Evolutionary conservation across 2,113 vertebrate genomes (phyloP), one percentile per base, ranked within the genome.

Genomic region (Tricholaema leucomelas): DNA sequence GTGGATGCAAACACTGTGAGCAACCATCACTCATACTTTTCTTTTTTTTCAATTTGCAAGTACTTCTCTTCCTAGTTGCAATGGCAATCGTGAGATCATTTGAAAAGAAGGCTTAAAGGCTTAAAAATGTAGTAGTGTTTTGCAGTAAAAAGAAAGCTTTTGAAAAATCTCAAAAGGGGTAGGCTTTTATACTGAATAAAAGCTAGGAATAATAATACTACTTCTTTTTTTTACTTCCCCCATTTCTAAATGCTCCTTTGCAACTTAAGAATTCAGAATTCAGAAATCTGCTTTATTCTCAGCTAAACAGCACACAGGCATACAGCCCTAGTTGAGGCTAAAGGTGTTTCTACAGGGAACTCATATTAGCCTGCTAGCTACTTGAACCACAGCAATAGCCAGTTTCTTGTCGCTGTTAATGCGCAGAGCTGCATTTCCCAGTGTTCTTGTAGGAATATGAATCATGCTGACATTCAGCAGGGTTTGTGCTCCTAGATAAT

Each of bases 51-150:
- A 14, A 75, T 90, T 86, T 78, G 66, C 35, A 84, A 94, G 86
- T 77, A 30, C 63, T 90, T 92, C 6, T 66, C 7, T 82, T 81
- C 46, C 50, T 79, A 59, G 15, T 82, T 77, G 74, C 50, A 79
- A 81, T 35, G 36, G 14, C 46, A 88, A 87, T 93, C 86, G 73
- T 84, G 77, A 88, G 15, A 70, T 28, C 15, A 72, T 90, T 95
- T 91, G 50, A 92, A 94, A 95, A 85, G 81, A 82, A 73, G 60
- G 50, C 59, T 93, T 94, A 92, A 91, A 78, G 58, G 82, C 73
- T 94, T 92, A 61, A 90, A 94, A 84, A 84, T 83, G 31, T 72
- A 61, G 36, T 64, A 69, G 54, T 21, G 64, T 69, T 70, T 85
- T 69, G 16, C 54, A 81, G 52, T 74, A n/a, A 78, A 88, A 87